These are phyloP conservation scores for Lichenostomus cassidix DNA, from an alignment of 2,113 vertebrate genomes.

Conservation along the genomic window DNA sequence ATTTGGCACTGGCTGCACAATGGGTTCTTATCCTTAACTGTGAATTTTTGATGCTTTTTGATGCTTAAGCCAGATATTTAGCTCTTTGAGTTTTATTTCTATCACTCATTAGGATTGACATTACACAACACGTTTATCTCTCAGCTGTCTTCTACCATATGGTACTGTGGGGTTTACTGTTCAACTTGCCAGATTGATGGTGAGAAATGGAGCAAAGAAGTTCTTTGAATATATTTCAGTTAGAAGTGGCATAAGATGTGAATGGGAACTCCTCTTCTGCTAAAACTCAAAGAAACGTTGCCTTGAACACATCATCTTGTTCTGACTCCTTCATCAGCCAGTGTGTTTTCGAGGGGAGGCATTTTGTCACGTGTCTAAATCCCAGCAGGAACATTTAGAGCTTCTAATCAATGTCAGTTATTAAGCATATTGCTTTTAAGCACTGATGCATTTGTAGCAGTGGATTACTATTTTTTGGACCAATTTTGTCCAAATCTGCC, in stretches of 20 bases:
- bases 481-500: not conserved
- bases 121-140: conserved; percentile 46
- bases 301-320: not conserved
- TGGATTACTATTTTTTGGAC: not conserved
- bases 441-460: not conserved
- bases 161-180: not conserved
- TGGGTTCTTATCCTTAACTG: conserved; percentile 10
- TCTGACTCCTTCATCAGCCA: not conserved
- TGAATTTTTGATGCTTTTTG: not conserved
- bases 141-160: conserved; percentile 22
- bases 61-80: conserved; percentile 27
- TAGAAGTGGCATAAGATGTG: not conserved
- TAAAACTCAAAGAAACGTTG: not conserved
- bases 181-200: conserved; percentile 34
- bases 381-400: not conserved
- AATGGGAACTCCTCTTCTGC: not conserved
- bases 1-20: not conserved
- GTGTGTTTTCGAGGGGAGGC: not conserved
- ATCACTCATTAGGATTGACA: conserved; percentile 43
- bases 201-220: conserved; percentile 12
- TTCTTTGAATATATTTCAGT: not conserved
- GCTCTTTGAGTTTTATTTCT: conserved; percentile 49
- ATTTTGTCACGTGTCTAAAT: not conserved
- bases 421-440: not conserved
- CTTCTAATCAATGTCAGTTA: not conserved